Base-by-base conservation (phyloP, 2,797 vertebrate species). In the Octomys mimax region DNA sequence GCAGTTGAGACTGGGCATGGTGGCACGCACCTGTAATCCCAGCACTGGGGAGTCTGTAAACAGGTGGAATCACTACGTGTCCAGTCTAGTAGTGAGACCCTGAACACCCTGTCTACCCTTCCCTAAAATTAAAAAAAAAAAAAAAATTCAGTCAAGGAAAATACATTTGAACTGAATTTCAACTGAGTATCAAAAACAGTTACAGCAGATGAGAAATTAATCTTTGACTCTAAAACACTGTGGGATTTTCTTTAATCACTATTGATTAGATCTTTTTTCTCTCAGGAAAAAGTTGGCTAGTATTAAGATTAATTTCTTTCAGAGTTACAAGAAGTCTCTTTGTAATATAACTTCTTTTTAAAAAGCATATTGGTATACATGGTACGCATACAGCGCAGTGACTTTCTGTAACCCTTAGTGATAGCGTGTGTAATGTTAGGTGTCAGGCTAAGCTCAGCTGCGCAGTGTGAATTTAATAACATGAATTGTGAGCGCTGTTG, bases 121-220 rank as follows among this genome's bases (percentile, higher is more conserved):
- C 46, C 46, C 46, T 39, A 39, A 39, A 39, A 39, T 39, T 39
- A 39, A 39, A 39, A 39, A 39, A 39, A 39, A 39, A 39, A 39
- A 39, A 39, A 39, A 39, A 39, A 39, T 49, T 49, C 10, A 49
- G 46, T 49, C 78, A 79, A 4, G 0, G 0, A 86, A 42, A 54
- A 73, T 96, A 79, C 83, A 28, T 95, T 86, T 97, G 36, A 88
- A 95, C 42, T 94, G 33, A 96, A 46, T 75, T 75, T 46, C 71
- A 6, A 14, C 71, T 97, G 85, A 97, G 36, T 97, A 97, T 98
- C 82, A 91, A 97, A 96, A 96, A 82, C 90, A 36, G 94, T 98
- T 98, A 96, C 83, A 98, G 97, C 95, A 97, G 98, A 96, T 95
- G 95, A 96, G 98, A 98, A 98, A 98, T 98, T 97, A 98, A 98